Evolutionary conservation across 2,888 invertebrate species (phyloP).

Genomic region (Caenorhabditis sulstoni): DNA sequence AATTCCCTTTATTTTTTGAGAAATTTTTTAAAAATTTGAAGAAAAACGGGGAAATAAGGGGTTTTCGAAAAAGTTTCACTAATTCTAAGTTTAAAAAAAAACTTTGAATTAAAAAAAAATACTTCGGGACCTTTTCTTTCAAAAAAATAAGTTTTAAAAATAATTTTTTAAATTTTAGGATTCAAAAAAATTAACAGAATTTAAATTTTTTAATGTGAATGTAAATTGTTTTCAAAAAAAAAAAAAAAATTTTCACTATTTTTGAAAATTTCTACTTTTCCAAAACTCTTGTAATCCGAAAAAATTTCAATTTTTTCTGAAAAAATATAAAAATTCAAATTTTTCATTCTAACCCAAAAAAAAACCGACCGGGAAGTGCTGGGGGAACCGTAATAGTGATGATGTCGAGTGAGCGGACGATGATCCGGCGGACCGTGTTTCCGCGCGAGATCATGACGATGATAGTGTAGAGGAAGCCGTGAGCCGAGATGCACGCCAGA

Average conservation of each 20-base stretch:
- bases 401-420: constrained; percentile 90
- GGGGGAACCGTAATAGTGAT: constrained; percentile 95
- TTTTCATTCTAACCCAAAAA: neutral
- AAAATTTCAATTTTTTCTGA: neutral
- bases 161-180: neutral
- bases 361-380: constrained; percentile 85
- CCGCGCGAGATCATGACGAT: constrained; percentile 86
- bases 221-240: neutral
- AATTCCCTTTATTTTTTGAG: no score
- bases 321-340: neutral
- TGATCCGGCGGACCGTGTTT: constrained; percentile 82
- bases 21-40: no score
- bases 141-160: neutral
- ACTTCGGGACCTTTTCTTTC: no score
- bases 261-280: no score
- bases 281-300: no score
- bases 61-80: no score
- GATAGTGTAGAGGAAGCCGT: constrained; percentile 86
- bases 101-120: no score
- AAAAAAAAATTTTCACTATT: neutral
- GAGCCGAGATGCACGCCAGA: constrained; percentile 64
- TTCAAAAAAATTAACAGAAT: neutral
- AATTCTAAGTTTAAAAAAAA: no score
- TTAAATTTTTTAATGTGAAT: neutral
- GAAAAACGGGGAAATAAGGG: no score